phyloP scores from a whole-genome alignment of 2,797 vertebrate genomes.

The Lagorchestes hirsutus region DNA sequence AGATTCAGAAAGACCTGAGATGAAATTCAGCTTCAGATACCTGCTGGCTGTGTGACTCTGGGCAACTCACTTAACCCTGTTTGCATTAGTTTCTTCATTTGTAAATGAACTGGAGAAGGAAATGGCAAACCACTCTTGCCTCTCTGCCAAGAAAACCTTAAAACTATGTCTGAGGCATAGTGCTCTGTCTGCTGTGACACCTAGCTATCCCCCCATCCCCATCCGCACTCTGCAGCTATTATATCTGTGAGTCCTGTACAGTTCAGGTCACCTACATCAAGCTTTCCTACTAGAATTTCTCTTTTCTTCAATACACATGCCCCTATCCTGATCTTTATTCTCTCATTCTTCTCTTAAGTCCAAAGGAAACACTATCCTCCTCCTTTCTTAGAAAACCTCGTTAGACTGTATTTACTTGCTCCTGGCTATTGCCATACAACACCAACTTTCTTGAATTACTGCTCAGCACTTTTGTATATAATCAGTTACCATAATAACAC shows the following conservation, averaged over 20 bases:
- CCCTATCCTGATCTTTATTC: background rate
- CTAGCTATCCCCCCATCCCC: background rate
- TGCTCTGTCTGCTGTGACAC: background rate
- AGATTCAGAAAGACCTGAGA: background rate
- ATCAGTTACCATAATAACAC: background rate
- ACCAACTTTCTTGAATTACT: background rate
- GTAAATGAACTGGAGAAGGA: background rate
- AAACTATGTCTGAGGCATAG: background rate
- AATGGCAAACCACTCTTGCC: background rate
- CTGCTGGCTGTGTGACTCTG: background rate
- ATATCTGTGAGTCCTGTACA: background rate
- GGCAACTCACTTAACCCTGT: background rate
- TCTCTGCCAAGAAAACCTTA: background rate
- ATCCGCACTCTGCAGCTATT: background rate
- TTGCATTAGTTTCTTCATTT: background rate
- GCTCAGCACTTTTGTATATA: background rate
- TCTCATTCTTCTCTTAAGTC: conserved; percentile 14
- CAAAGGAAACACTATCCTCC: background rate
- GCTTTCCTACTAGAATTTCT: background rate
- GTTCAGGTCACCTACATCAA: background rate
- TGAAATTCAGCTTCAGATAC: background rate
- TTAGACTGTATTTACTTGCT: background rate
- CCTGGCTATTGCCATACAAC: background rate
- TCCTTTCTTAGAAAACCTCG: background rate
- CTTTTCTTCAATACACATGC: background rate